A percentile compares a stretch with the other conserved stretches of the same genome.
Conservation (phyloP, 2,797 vertebrate species). For the Adelosebastes latens region DNA sequence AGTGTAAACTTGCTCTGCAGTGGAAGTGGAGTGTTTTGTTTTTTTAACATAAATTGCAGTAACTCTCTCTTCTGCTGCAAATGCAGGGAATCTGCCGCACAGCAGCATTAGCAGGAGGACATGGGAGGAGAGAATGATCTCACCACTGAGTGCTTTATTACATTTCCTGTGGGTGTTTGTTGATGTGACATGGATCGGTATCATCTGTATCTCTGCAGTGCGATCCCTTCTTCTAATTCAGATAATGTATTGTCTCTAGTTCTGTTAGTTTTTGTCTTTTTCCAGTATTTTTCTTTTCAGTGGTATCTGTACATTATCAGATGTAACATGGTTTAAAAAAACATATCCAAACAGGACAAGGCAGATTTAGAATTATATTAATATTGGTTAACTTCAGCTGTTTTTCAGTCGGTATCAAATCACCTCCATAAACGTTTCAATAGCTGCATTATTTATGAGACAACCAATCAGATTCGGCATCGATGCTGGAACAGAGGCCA, state of each 20-base stretch:
- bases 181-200: slow-evolving; percentile 34
- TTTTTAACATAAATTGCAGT: not conserved
- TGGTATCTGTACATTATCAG: not conserved
- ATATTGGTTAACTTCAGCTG: not conserved
- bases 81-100: slow-evolving; percentile 1
- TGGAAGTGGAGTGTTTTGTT: not conserved
- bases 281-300: not conserved
- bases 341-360: not conserved
- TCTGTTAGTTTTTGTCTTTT: not conserved
- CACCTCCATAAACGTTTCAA: slow-evolving; percentile 3
- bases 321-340: not conserved
- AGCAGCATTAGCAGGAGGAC: slow-evolving; percentile 25
- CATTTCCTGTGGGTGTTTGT: slow-evolving; percentile 59
- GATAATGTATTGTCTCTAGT: not conserved
- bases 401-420: not conserved
- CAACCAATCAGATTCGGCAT: not conserved
- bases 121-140: slow-evolving; percentile 26
- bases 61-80: slow-evolving; percentile 2
- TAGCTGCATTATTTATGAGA: slow-evolving; percentile 41
- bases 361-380: not conserved
- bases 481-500: not conserved
- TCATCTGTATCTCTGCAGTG: slow-evolving; percentile 19
- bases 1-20: slow-evolving; percentile 1
- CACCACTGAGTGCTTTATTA: slow-evolving; percentile 50
- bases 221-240: not conserved